These are phyloP conservation scores for Pimephales promelas DNA, from an alignment of 2,113 vertebrate species.

Conservation along the genomic window DNA sequence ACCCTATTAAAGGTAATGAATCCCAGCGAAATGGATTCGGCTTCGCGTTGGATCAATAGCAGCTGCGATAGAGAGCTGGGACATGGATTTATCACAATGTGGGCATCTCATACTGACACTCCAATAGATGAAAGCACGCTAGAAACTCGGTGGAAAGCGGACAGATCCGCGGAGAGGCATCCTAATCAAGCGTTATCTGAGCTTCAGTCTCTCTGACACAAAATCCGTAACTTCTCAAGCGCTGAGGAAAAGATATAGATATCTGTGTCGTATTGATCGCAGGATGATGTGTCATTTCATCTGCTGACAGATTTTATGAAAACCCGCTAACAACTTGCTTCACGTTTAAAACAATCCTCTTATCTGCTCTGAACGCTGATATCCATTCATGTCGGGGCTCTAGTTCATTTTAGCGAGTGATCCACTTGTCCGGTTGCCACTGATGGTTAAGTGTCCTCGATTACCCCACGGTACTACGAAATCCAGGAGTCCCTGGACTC, in stretches of 20 bases:
- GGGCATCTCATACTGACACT: conserved; percentile 47
- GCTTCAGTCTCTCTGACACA: neutral
- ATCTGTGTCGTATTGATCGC: neutral
- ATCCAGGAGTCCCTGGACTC: conserved; percentile 48
- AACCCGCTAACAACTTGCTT: neutral
- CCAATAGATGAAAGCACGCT: conserved; percentile 33
- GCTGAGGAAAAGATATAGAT: neutral
- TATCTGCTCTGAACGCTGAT: neutral
- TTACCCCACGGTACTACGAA: conserved; percentile 54
- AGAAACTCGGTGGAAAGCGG: conserved; percentile 32
- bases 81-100: conserved; percentile 49
- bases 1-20: conserved; percentile 48
- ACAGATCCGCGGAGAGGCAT: conserved; percentile 35
- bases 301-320: neutral
- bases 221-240: conserved; percentile 5
- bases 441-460: conserved; percentile 51
- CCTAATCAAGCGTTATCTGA: neutral
- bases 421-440: conserved; percentile 19
- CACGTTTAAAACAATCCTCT: neutral
- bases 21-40: conserved; percentile 47
- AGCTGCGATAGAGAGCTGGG: conserved; percentile 34
- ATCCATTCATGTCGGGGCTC: neutral
- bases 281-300: neutral
- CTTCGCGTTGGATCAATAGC: conserved; percentile 40
- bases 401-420: neutral